These are phyloP conservation scores for Zele albiditarsus DNA, from an alignment of 2,888 invertebrate genomes.

Conservation along the genomic window DNA sequence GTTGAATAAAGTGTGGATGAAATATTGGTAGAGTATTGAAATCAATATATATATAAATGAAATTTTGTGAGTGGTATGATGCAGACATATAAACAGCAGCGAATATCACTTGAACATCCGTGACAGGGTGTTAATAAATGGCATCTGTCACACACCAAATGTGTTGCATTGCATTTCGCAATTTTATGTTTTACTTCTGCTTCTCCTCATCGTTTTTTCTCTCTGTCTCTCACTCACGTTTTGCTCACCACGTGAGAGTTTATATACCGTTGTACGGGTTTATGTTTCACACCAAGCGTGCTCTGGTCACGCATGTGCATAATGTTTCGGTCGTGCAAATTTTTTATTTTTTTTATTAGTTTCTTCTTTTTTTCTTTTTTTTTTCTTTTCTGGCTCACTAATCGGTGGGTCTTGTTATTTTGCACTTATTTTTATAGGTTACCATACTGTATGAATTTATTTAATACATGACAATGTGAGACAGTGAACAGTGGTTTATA, in stretches of 20 bases:
- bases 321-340: constrained; percentile 51
- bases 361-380: constrained; percentile 46
- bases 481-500: too few species aligned
- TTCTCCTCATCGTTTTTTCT: constrained; percentile 16
- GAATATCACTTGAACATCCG: constrained; percentile 37
- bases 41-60: constrained; percentile 25
- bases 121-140: constrained; percentile 67
- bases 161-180: constrained; percentile 66
- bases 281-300: constrained; percentile 71
- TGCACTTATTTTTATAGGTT: constrained; percentile 1
- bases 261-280: constrained; percentile 64
- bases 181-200: constrained; percentile 66
- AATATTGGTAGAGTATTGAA: constrained; percentile 2
- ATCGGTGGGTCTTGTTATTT: constrained; percentile 44
- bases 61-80: constrained; percentile 11
- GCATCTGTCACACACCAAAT: constrained; percentile 68
- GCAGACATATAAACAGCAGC: constrained; percentile 24
- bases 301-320: constrained; percentile 58
- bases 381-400: constrained; percentile 46
- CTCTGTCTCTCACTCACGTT: background rate
- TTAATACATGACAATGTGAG: too few species aligned
- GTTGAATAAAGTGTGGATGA: constrained; percentile 10
- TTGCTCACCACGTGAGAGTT: constrained; percentile 59
- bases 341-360: constrained; percentile 35
- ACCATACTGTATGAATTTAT: background rate